Evolutionary conservation across 2,888 invertebrate genomes (phyloP), one percentile per base, ranked within the genome.

Genomic region (Parascotia fuliginaria): DNA sequence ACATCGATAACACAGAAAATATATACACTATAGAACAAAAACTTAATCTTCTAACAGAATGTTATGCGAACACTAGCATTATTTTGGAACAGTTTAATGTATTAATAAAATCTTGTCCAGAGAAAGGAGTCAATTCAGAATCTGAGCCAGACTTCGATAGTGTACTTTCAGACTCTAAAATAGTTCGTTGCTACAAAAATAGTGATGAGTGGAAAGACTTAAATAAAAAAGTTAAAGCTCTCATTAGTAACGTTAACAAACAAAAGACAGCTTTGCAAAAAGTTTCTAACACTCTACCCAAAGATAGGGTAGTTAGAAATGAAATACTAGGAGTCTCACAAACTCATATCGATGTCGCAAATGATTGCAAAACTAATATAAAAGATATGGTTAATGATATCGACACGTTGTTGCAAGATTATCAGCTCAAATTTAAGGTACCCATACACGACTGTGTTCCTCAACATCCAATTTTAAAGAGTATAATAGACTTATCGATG

Each of bases 31-130:
- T 93, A n/a, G 70, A 77, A 19, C 68, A 79, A 9, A 87, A 84
- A 68, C 68, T 92, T 1, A 71, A 85, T 3, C 77, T 83, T 7
- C 75, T 95, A 0, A 89, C 82, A 29, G 85, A 92, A 38, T 81
- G 93, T 42, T 84, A 94, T 50, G 90, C 92, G 1, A 90, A 93
- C 43, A 73, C 90, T 5, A 80, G 89, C 29, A 87, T 94, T 46
- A 87, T 94, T 7, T 82, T 96, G 15, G 94, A 95, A 59, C 97
- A 97, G 74, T 94, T 95, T 65, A 83, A 90, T 47, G 79, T 96
- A 1, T 84, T 97, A 13, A 75, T 97, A 0, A 93, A 95, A 67
- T 94, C 89, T 0, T 80, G 83, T 24, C 92, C 92, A 12, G 87
- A 86, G 59, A 73, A 76, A 53, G 68, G 56, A 1, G 15, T 84